Conservation (phyloP, 2,113 vertebrate species). For the Syngnathus scovelli region DNA sequence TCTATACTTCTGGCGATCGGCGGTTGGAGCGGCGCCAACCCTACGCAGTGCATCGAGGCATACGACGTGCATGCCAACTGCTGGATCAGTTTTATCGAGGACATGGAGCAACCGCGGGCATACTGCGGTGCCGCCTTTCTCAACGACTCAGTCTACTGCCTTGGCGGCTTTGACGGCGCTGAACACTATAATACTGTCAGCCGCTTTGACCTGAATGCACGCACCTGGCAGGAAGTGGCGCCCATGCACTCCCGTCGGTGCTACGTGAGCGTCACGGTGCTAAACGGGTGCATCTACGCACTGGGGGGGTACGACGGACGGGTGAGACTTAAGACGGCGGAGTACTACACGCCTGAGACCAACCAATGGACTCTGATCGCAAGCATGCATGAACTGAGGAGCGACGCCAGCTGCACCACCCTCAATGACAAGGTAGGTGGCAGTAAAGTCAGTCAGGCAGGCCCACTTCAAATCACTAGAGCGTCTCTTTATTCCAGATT, state of each 20-base stretch:
- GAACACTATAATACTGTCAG: constrained; percentile 14
- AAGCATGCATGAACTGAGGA: constrained; percentile 26
- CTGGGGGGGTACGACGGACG: constrained; percentile 33
- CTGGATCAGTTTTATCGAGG: constrained; percentile 15
- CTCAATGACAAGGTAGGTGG: constrained; percentile 72
- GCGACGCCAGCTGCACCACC: constrained; percentile 50
- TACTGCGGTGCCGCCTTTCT: constrained; percentile 27
- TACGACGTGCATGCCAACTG: constrained; percentile 11
- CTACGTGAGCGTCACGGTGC: constrained; percentile 23
- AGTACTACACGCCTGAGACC: constrained; percentile 21
- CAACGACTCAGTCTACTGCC: constrained; percentile 25
- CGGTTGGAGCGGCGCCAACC: constrained; percentile 5
- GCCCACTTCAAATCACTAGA: not conserved
- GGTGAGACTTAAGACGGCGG: constrained; percentile 6
- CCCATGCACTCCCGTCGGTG: constrained; percentile 27
- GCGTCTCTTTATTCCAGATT: constrained; percentile 60
- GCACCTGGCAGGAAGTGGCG: constrained; percentile 30
- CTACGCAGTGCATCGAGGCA: constrained; percentile 10
- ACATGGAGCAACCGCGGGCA: not conserved
- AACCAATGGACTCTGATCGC: constrained; percentile 40
- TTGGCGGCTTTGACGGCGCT: constrained; percentile 20
- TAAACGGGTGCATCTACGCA: constrained; percentile 36
- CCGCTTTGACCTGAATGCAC: constrained; percentile 20
- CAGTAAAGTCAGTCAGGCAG: not conserved
- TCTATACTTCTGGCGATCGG: constrained; percentile 27